Base-by-base conservation (phyloP, 2,797 vertebrate genomes). In the Bovichtus diacanthus region DNA sequence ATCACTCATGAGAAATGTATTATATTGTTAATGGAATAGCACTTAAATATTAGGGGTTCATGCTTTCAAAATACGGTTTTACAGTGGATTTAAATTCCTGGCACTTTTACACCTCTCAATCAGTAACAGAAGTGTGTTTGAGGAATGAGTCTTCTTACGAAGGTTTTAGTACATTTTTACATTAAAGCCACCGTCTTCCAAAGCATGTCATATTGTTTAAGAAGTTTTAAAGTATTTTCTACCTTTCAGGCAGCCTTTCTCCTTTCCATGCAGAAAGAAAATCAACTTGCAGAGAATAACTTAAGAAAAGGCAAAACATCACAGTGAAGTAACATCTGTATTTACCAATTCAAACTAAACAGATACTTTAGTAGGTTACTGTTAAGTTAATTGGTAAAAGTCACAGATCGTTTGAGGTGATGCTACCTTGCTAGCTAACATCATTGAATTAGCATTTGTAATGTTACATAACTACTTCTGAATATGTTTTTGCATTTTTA, bases 241-340 rank as follows among this genome's bases (percentile, higher is more conserved):
- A 27, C 66, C 70, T 77, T 80, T 66, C 62, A 81, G 61, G 62
- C 49, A 76, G 67, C 29, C 36, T 81, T 76, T 73, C 13, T 60
- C 15, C 53, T 59, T 38, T 70, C 27, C 23, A 51, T 23, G 71
- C 58, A 72, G 54, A 34, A 36, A 6, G 4, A 36, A 70, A 46
- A 46, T 65, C 11, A 58, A 65, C 27, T 81, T 73, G 41, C 49
- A 81, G 64, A 44, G 54, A 60, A 54, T 29, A 59, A 29, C 9
- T 27, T 8, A 4, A 38, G 10, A 27, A 53, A 63, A 46, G 19
- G 15, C 15, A 47, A 47, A 10, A 11, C 29, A 25, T 23, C 44
- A 60, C 12, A 1, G 16, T 31, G 23, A 31, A 64, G 36, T 25
- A 43, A 36, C 25, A 36, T 11, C 5, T 49, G 9, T 41, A 38